Conservation (phyloP, 1,140 invertebrate genomes). For the Drosophila orosa region DNA sequence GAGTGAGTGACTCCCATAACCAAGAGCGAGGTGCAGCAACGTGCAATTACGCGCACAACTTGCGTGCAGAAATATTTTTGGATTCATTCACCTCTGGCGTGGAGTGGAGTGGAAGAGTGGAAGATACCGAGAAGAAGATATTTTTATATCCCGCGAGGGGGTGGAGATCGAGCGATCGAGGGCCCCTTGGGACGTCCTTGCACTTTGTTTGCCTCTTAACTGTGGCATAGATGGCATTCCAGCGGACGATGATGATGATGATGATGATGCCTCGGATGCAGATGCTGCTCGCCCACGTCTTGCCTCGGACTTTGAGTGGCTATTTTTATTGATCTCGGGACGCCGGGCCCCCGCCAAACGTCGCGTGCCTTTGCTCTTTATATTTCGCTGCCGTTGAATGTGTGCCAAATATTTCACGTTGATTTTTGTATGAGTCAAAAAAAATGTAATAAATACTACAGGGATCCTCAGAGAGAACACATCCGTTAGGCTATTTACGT, state of each 20-base stretch:
- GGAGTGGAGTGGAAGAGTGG: constrained; percentile 28
- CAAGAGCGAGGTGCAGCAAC: constrained; percentile 50
- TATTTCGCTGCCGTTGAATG: constrained; percentile 51
- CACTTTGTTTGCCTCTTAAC: constrained; percentile 57
- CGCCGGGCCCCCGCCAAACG: constrained; percentile 47
- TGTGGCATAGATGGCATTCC: constrained; percentile 55
- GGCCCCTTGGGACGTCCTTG: constrained; percentile 53
- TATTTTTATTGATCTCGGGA: constrained; percentile 50
- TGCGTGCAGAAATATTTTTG: constrained; percentile 73
- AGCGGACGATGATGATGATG: constrained; percentile 21
- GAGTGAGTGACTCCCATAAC: constrained; percentile 37
- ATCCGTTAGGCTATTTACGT: constrained; percentile 16
- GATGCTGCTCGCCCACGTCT: constrained; percentile 45
- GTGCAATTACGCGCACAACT: constrained; percentile 70
- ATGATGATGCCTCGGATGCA: constrained; percentile 16
- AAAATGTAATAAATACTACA: constrained; percentile 55
- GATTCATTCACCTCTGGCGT: constrained; percentile 69
- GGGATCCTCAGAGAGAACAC: constrained; percentile 14
- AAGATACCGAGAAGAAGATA: constrained; percentile 47
- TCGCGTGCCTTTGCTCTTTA: constrained; percentile 42
- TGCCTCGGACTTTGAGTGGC: constrained; percentile 30
- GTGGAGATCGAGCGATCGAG: constrained; percentile 7
- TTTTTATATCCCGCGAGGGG: constrained; percentile 41
- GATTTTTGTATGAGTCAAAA: constrained; percentile 49
- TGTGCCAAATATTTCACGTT: constrained; percentile 73